Conservation (phyloP, 2,797 vertebrate genomes). For the Cuculus canorus region DNA sequence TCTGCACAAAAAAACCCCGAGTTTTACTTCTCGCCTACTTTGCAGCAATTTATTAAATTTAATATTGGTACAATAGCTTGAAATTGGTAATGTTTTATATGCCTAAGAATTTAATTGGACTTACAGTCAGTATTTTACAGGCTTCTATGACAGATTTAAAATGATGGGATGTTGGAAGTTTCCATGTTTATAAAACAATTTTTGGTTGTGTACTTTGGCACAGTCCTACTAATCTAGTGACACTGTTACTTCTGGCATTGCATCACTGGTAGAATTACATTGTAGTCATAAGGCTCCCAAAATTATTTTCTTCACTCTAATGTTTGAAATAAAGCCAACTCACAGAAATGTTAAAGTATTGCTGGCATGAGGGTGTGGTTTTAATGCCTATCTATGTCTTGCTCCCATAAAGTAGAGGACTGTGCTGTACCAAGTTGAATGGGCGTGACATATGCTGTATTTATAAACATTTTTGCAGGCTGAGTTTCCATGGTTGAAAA, state of each 20-base stretch:
- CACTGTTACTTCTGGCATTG: not conserved
- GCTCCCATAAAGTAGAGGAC: not conserved
- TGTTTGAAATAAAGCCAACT: not conserved
- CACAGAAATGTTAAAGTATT: not conserved
- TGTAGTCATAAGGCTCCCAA: not conserved
- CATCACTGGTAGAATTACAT: not conserved
- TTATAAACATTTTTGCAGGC: not conserved
- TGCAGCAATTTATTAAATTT: not conserved
- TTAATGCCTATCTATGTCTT: not conserved
- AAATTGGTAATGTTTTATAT: not conserved
- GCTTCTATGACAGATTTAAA: not conserved
- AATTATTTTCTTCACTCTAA: slow-evolving; percentile 8
- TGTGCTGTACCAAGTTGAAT: not conserved
- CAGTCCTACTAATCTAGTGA: not conserved
- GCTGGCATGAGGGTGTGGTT: not conserved
- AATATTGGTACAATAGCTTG: not conserved
- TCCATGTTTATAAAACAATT: not conserved
- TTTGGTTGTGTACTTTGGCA: not conserved
- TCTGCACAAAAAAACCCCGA: rapidly evolving
- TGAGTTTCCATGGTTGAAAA: not conserved
- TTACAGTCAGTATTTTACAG: not conserved
- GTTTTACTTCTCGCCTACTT: not conserved
- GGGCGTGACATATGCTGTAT: not conserved
- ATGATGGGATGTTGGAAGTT: not conserved
- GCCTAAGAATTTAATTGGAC: not conserved